Conservation (phyloP, 2,113 vertebrate genomes). For the Pseudois nayaur region DNA sequence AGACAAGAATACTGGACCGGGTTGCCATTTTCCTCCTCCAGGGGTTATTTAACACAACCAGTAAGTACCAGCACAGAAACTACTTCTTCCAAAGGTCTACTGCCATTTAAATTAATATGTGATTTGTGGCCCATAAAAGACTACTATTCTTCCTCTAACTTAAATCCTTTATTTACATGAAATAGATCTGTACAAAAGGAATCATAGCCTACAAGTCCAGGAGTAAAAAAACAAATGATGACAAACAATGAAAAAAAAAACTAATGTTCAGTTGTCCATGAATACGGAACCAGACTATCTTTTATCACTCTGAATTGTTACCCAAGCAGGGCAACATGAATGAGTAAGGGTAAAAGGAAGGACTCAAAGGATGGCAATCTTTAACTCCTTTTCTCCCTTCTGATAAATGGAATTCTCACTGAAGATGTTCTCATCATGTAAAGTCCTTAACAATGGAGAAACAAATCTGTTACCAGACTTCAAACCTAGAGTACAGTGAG, state of each 20-base stretch:
- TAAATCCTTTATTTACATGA: not conserved
- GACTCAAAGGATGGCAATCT: not conserved
- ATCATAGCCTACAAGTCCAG: not conserved
- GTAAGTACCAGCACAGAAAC: not conserved
- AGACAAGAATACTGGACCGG: not conserved
- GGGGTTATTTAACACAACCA: not conserved
- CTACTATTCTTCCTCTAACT: not conserved
- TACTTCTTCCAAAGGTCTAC: not conserved
- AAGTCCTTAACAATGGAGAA: not conserved
- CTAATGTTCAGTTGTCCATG: not conserved
- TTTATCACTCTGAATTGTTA: not conserved
- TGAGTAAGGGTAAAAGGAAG: not conserved
- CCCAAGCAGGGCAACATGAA: not conserved
- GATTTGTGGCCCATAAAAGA: not conserved
- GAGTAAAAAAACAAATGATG: not conserved
- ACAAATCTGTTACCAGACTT: not conserved
- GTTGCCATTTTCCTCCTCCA: not conserved
- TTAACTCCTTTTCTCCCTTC: not conserved
- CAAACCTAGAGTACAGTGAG: not conserved
- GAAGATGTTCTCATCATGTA: not conserved
- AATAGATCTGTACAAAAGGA: not conserved
- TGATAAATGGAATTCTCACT: not conserved
- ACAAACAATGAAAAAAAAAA: not conserved
- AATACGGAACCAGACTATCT: not conserved
- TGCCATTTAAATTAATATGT: slow-evolving; percentile 2